Percentiles rank a stretch among this genome's conserved stretches.
Evolutionary conservation across 2,888 invertebrate genomes (phyloP).

Genomic region (Aporophyla nigra): DNA sequence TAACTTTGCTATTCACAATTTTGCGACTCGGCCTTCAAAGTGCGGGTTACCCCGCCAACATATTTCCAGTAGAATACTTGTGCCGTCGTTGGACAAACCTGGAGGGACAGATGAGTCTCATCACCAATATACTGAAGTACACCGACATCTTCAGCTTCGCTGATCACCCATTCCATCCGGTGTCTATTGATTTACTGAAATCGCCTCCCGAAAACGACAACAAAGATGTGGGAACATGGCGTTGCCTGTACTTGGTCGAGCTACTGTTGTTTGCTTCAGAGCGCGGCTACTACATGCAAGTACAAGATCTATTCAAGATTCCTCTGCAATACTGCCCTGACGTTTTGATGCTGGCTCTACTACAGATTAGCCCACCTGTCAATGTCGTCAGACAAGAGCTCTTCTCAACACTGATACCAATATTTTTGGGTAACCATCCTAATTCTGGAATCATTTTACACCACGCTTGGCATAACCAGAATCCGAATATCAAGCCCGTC

Average conservation of each 20-base stretch:
- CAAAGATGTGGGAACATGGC: constrained; percentile 98
- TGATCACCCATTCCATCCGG: constrained; percentile 96
- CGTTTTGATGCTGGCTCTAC: constrained; percentile 96
- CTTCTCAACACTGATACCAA: constrained; percentile 96
- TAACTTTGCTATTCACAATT: constrained; percentile 95
- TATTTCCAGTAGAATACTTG: constrained; percentile 96
- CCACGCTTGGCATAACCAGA: constrained; percentile 98
- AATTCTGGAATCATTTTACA: constrained; percentile 99
- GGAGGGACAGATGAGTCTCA: constrained; percentile 97
- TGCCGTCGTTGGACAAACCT: constrained; percentile 98
- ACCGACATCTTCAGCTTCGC: constrained; percentile 98
- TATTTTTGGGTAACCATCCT: constrained; percentile 98
- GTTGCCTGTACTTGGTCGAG: constrained; percentile 97
- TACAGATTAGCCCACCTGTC: constrained; percentile 96
- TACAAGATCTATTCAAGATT: constrained; percentile 97
- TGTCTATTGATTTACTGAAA: constrained; percentile 97
- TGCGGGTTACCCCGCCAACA: constrained; percentile 93
- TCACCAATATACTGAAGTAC: constrained; percentile 96
- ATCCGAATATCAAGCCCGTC: constrained; percentile 93
- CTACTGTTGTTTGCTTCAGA: constrained; percentile 96
- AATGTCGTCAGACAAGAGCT: constrained; percentile 96
- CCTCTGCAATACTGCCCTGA: constrained; percentile 98
- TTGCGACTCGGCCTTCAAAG: constrained; percentile 95
- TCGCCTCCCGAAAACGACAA: constrained; percentile 98
- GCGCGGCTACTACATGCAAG: constrained; percentile 95